Conservation (phyloP, 2,888 invertebrate species). For the Dastarcus helophoroides region DNA sequence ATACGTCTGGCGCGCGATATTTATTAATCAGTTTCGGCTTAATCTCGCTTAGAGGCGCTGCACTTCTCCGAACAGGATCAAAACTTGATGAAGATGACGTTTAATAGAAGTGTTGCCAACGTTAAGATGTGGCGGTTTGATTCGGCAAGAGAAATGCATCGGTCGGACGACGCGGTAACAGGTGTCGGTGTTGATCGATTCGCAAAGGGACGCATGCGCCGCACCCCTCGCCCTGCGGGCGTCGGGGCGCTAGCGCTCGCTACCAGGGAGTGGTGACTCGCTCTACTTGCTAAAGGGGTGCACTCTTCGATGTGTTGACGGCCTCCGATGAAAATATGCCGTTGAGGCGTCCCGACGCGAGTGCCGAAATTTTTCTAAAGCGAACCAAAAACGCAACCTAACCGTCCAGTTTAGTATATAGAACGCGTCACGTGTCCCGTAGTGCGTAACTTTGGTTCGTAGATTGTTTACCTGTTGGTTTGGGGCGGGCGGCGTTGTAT, state of each 20-base stretch:
- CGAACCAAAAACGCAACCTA: slow-evolving; percentile 5
- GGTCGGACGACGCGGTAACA: slow-evolving; percentile 30
- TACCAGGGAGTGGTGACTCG: slow-evolving; percentile 33
- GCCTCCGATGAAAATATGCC: not conserved
- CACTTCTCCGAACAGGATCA: too few species aligned
- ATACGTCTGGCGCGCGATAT: too few species aligned
- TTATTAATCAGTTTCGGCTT: too few species aligned
- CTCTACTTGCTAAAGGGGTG: slow-evolving; percentile 10
- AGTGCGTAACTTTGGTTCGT: slow-evolving; percentile 16
- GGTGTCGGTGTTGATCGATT: slow-evolving; percentile 34
- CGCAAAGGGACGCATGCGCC: slow-evolving; percentile 12
- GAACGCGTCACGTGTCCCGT: slow-evolving; percentile 11
- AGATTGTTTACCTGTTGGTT: slow-evolving; percentile 35
- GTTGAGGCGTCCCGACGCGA: slow-evolving; percentile 2
- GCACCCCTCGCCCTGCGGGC: slow-evolving; percentile 13
- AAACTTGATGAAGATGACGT: too few species aligned
- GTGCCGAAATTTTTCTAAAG: slow-evolving; percentile 4
- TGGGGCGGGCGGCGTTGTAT: slow-evolving; percentile 10
- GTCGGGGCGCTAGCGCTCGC: slow-evolving; percentile 31
- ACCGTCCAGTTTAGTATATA: slow-evolving; percentile 8
- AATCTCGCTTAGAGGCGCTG: too few species aligned
- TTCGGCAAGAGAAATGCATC: too few species aligned
- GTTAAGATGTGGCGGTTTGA: too few species aligned
- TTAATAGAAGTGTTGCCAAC: too few species aligned
- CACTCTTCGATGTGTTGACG: not conserved